These are phyloP conservation scores for Drosophila bifasciata DNA, from an alignment of 1,140 invertebrate genomes.

Conservation along the genomic window DNA sequence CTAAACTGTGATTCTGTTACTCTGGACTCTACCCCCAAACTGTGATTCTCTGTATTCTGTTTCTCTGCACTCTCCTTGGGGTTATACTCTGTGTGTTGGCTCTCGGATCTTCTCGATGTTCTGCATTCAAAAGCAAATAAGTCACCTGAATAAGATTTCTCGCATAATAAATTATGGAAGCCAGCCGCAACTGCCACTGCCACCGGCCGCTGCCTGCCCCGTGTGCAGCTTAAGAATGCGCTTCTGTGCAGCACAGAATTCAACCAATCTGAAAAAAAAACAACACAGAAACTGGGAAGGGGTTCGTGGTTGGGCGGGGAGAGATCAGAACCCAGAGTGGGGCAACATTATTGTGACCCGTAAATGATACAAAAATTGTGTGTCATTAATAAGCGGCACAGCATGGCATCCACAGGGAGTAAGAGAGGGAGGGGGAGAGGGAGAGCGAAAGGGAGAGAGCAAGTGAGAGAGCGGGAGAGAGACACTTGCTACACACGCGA, in stretches of 20 bases:
- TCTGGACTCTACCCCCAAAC: no score
- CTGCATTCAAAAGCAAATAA: constrained; percentile 79
- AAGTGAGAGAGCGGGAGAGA: no score
- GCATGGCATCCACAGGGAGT: constrained; percentile 47
- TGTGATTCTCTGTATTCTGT: neutral
- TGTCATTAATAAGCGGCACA: constrained; percentile 80
- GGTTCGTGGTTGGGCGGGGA: constrained; percentile 1
- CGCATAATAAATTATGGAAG: constrained; percentile 83
- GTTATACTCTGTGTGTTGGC: constrained; percentile 32
- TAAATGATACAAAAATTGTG: constrained; percentile 83
- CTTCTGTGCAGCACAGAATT: constrained; percentile 49
- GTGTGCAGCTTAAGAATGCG: constrained; percentile 52
- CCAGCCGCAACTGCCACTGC: constrained; percentile 14
- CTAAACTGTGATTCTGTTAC: neutral
- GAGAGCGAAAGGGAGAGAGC: neutral
- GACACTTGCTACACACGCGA: constrained; percentile 41
- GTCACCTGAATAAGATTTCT: constrained; percentile 84
- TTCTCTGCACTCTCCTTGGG: no score
- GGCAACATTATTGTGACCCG: constrained; percentile 79
- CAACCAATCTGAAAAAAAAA: constrained; percentile 1
- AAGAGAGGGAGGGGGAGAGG: constrained; percentile 10
- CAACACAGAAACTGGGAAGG: neutral
- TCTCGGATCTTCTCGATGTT: constrained; percentile 36
- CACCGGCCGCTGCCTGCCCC: constrained; percentile 16
- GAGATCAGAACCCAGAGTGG: constrained; percentile 38